phyloP scores from a whole-genome alignment of 2,797 vertebrate species.

The Mus caroli region DNA sequence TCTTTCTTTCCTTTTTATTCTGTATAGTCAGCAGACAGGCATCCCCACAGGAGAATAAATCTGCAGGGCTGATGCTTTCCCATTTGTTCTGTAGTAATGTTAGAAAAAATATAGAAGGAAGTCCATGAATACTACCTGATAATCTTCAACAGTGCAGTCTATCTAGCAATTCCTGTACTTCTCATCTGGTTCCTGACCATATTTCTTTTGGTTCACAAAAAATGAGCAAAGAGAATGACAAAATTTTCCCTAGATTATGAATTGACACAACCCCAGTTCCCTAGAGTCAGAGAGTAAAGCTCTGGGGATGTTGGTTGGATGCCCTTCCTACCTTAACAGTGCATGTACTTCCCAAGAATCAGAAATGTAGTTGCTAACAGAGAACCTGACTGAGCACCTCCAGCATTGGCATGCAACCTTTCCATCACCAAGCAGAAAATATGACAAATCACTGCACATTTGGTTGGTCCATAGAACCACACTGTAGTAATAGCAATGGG shows the following conservation, averaged over 20 bases:
- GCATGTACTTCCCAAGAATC: background rate
- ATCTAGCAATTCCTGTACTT: too few relatives aligned
- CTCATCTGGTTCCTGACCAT: background rate
- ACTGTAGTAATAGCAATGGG: fast-evolving
- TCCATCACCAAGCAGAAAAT: fast-evolving
- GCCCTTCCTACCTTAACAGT: background rate
- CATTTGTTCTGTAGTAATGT: background rate
- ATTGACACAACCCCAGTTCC: fast-evolving
- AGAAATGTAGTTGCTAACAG: background rate
- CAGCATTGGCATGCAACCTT: too few relatives aligned
- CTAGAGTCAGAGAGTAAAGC: background rate
- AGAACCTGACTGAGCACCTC: background rate
- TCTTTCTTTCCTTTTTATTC: background rate
- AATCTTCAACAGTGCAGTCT: background rate
- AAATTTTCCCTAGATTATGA: background rate
- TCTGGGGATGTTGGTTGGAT: background rate
- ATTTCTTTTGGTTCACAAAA: background rate
- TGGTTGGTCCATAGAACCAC: fast-evolving
- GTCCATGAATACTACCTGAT: fast-evolving
- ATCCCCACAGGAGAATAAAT: fast-evolving
- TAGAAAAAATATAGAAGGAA: background rate
- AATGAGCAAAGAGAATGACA: too few relatives aligned
- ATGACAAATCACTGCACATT: too few relatives aligned
- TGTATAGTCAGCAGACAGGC: background rate
- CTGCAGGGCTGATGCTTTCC: background rate